phyloP scores from a whole-genome alignment of 2,797 vertebrate genomes.

The Sylvilagus floridanus region DNA sequence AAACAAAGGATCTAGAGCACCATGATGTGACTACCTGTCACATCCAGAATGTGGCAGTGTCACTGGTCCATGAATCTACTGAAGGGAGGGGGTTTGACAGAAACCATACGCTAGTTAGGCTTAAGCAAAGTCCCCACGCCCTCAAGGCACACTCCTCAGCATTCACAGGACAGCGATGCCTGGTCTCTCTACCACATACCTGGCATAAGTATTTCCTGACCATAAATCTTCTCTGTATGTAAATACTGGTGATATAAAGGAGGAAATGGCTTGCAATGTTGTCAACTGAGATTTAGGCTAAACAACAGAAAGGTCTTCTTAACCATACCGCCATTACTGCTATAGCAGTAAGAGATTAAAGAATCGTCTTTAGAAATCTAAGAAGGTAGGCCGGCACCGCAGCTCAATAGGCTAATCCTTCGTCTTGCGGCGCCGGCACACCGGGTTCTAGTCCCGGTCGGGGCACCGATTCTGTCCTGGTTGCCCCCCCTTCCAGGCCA shows the following conservation, averaged over 20 bases:
- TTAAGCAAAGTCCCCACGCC: neutral
- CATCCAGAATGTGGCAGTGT: neutral
- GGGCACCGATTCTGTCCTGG: too few relatives aligned
- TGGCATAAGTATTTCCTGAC: neutral
- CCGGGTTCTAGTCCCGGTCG: too few relatives aligned
- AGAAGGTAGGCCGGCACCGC: neutral
- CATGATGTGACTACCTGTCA: neutral
- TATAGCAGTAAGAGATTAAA: neutral
- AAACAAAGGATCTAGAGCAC: neutral
- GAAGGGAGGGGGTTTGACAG: neutral
- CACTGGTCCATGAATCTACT: neutral
- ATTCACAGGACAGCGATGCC: neutral
- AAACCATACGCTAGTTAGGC: neutral
- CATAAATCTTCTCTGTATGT: too few relatives aligned
- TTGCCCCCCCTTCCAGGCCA: too few relatives aligned
- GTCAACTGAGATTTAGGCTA: neutral
- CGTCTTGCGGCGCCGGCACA: too few relatives aligned
- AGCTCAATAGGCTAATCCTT: too few relatives aligned
- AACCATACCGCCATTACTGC: neutral
- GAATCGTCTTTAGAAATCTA: constrained; percentile 29
- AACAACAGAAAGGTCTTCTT: neutral
- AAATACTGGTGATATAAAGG: neutral
- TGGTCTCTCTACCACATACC: neutral
- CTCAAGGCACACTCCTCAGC: neutral
- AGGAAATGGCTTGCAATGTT: neutral